Base-by-base conservation (phyloP, 1,140 invertebrate genomes). In the Macrobrachium rosenbergii region DNA sequence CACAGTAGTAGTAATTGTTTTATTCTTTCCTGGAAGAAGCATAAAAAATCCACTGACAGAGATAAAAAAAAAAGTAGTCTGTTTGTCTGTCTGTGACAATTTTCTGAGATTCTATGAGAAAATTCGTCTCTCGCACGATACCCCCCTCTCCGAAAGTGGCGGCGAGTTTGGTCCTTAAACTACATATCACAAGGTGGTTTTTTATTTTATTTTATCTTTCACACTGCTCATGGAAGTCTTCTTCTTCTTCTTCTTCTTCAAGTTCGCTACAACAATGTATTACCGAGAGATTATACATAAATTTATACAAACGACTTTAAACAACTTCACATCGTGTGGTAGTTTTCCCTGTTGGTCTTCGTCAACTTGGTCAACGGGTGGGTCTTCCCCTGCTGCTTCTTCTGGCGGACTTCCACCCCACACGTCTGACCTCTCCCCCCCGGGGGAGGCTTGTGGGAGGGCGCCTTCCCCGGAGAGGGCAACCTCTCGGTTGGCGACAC, bases 311-410 rank as follows among this genome's bases (percentile, higher is more conserved):
- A 23, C 19, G 62, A 76, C 43, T 28, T 64, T 37, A n/a, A 63
- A 81, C 21, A 17, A 63, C 43, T 14, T 87, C 81, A 87, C 84
- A 87, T 87, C 19, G 84, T 87, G 62, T 87, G 84, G 52, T 87
- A 87, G 75, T 87, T 87, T 59, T 87, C 84, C 84, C 78, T 81
- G 19, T 69, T 86, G 78, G 83, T 60, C 45, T 69, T 80, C 16
- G 88, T 88, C 62, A 88, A 76, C 67, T 89, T 89, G 7, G 85
- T 89, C 58, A 89, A 58, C 8, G 86, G 88, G 45, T 89, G 84
- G 58, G 86, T 90, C 72, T 88, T 88, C 2, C 85, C 90, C 69
- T 90, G 86, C 58, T 88, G 91, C 59, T 91, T 89, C 78, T 69
- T 79, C 62, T 85, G 84, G 63, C 88, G 72, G 59, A 90, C 88